phyloP scores from a whole-genome alignment of 2,797 vertebrate species.

The Artibeus jamaicensis region DNA sequence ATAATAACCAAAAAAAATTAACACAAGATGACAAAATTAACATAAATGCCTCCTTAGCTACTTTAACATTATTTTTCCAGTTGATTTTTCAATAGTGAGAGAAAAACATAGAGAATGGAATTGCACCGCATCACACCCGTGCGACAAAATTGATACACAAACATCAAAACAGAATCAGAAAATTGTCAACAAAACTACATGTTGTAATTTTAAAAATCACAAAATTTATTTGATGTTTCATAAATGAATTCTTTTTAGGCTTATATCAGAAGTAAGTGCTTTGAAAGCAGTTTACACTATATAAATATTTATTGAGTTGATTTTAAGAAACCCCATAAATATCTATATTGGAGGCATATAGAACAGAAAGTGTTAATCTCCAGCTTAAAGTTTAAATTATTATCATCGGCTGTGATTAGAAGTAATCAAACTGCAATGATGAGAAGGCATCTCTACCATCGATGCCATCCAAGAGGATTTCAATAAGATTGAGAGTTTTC shows the following conservation, averaged over 20 bases:
- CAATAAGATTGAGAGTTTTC: background rate
- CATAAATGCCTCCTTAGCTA: background rate
- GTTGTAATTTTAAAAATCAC: background rate
- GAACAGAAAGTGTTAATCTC: background rate
- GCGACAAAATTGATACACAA: background rate
- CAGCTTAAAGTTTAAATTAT: background rate
- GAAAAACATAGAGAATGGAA: background rate
- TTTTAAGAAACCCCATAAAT: background rate
- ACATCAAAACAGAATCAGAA: slow-evolving; percentile 16
- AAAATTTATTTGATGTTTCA: background rate
- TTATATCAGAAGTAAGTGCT: background rate
- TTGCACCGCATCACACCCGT: background rate
- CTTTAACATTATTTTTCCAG: background rate
- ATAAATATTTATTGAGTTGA: background rate
- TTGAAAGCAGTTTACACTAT: background rate
- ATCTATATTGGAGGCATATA: background rate
- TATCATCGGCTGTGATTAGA: background rate
- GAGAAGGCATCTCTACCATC: background rate
- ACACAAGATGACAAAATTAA: background rate
- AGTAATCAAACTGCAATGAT: background rate
- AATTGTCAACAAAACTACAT: background rate
- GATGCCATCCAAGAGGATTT: background rate
- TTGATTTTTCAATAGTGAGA: background rate
- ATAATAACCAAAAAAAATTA: background rate
- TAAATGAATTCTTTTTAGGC: background rate